phyloP scores from a whole-genome alignment of 2,797 vertebrate species.

The Austrolebias charrua region DNA sequence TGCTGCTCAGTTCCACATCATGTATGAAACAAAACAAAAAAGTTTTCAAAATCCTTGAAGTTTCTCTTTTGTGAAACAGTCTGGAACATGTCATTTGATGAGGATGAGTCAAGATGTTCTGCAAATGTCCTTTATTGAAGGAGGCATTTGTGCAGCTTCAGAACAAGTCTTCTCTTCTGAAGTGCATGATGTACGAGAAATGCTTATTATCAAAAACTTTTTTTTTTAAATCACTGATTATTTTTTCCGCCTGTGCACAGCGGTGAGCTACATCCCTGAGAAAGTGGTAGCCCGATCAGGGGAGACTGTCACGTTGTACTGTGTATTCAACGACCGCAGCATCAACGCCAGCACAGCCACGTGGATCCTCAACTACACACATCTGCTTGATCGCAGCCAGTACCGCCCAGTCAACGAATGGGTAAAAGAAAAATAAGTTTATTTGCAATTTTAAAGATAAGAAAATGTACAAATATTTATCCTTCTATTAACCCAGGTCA shows the following conservation, averaged over 20 bases:
- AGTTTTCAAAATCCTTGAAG: neutral
- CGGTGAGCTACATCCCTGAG: conserved; percentile 86
- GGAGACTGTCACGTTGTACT: conserved; percentile 84
- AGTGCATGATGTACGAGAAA: neutral
- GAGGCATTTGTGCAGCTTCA: neutral
- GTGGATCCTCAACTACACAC: conserved; percentile 85
- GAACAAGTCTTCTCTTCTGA: neutral
- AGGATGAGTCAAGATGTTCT: conserved; percentile 11
- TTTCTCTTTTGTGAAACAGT: neutral
- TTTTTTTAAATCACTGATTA: neutral
- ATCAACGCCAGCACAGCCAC: conserved; percentile 75
- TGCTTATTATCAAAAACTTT: neutral
- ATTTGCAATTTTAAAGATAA: neutral
- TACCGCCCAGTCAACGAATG: conserved; percentile 77
- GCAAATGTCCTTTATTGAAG: conserved; percentile 10
- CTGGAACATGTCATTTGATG: conserved; percentile 7
- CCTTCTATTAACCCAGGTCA: conserved; percentile 64
- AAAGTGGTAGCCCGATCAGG: conserved; percentile 80
- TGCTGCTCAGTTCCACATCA: too few relatives aligned
- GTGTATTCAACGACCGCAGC: conserved; percentile 82
- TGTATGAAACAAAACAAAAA: neutral
- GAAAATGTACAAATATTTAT: neutral
- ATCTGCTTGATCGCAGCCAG: conserved; percentile 78
- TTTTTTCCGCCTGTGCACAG: conserved; percentile 47
- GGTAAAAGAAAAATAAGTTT: conserved; percentile 33